Evolutionary conservation across 1,140 invertebrate genomes (phyloP).

Genomic region (Pomacea maculata): DNA sequence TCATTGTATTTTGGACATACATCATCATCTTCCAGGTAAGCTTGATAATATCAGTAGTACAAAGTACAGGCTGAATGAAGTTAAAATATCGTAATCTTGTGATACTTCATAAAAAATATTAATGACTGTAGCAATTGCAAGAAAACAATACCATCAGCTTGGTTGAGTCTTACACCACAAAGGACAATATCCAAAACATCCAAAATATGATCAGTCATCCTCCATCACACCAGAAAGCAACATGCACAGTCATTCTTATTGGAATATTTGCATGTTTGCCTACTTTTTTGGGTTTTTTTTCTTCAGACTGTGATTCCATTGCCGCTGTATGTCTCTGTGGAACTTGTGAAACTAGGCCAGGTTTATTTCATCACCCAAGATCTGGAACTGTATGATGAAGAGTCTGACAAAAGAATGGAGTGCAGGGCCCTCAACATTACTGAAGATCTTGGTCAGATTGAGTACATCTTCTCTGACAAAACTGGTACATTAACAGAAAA

Average conservation of each 20-base stretch:
- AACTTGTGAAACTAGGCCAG: conserved; percentile 96
- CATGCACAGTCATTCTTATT: too few relatives aligned
- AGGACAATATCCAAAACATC: too few relatives aligned
- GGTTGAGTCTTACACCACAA: too few relatives aligned
- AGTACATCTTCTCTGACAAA: conserved; percentile 97
- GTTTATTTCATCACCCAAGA: conserved; percentile 96
- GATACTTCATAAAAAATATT: background rate
- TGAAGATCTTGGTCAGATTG: conserved; percentile 94
- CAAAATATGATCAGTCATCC: too few relatives aligned
- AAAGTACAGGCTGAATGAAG: background rate
- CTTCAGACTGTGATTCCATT: conserved; percentile 93
- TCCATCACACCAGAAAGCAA: too few relatives aligned
- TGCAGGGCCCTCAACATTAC: conserved; percentile 96
- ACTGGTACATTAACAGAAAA: conserved; percentile 98
- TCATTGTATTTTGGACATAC: conserved; percentile 93
- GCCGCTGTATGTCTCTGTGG: conserved; percentile 95
- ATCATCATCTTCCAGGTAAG: conserved; percentile 91
- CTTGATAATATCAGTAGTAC: conserved; percentile 2
- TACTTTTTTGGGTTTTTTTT: conserved; percentile 6
- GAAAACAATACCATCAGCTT: too few relatives aligned
- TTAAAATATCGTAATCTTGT: background rate
- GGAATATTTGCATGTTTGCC: too few relatives aligned
- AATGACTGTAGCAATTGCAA: too few relatives aligned
- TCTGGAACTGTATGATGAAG: conserved; percentile 82
- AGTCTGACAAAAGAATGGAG: conserved; percentile 85